Evolutionary conservation across 2,888 invertebrate species (phyloP), one percentile per base, ranked within the genome.

Genomic region (Drosophila koepferae): DNA sequence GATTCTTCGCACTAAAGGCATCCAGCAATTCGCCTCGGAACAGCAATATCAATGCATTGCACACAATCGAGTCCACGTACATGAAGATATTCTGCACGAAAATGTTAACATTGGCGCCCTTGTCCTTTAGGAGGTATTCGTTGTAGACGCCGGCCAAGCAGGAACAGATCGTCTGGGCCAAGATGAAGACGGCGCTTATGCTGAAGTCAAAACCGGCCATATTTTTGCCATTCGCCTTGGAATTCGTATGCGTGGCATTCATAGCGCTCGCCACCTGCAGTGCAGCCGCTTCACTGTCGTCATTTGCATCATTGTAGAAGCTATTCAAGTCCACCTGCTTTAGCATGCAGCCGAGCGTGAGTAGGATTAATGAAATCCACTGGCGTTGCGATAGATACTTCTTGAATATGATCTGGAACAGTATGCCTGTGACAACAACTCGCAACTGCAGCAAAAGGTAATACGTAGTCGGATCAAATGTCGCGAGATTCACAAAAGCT

Each of bases 141-240:
- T 98, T 99, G 93, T 98, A 99, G 4, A 99, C 99, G 8, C 99
- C 99, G 0, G 99, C 99, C 71, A 98, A 93, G 85, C 98, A 99
- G 0, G 99, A 99, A 91, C 97, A 98, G 77, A 98, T 95, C 58
- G 97, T 96, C 95, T 98, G 96, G 23, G 96, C 95, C 73, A 95
- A 94, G 69, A 96, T 95, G 38, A 95, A 95, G 36, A 96, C 78
- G 36, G 95, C 95, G 85, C 95, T 95, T 38, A 96, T 92, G 82
- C 94, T 95, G 61, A 93, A 93, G 87, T 93, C 91, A 88, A 93
- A 93, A 12, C 94, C 93, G 69, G 92, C 89, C 84, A 91, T 89
- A 87, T 92, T 92, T 84, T 92, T 91, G 2, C 70, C 81, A 3
- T 36, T 40, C 7, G 40, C 14, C 12, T 70, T 62, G 3, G 18